phyloP scores from a whole-genome alignment of 2,113 vertebrate species.

The Pimephales promelas region DNA sequence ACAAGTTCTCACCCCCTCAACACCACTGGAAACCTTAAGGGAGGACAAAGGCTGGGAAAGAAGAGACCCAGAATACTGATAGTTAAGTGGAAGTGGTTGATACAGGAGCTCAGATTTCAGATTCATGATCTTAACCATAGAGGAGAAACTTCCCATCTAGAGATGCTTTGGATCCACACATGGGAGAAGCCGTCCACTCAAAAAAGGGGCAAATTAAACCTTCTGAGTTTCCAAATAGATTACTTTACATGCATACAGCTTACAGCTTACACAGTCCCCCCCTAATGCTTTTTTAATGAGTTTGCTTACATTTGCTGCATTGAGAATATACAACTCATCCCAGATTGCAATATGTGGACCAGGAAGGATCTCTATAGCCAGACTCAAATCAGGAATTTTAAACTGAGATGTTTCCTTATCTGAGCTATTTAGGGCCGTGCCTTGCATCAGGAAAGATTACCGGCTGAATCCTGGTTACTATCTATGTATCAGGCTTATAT shows the following conservation, averaged over 20 bases:
- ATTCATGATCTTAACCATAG: constrained; percentile 7
- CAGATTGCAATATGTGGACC: background rate
- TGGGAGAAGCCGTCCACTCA: background rate
- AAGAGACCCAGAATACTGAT: background rate
- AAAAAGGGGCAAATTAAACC: background rate
- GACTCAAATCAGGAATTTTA: constrained; percentile 21
- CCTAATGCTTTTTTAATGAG: constrained; percentile 11
- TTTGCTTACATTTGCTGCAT: constrained; percentile 25
- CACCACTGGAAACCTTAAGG: constrained; percentile 9
- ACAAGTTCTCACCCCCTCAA: constrained; percentile 32
- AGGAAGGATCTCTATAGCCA: background rate
- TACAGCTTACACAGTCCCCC: constrained; percentile 28
- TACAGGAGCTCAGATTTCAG: constrained; percentile 26
- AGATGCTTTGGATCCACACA: background rate
- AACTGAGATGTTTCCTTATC: constrained; percentile 20
- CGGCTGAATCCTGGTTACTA: constrained; percentile 18
- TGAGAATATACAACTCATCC: constrained; percentile 33
- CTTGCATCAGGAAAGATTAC: constrained; percentile 26
- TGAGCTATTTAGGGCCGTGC: constrained; percentile 33
- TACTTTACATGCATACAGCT: constrained; percentile 23
- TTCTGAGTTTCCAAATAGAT: constrained; percentile 17
- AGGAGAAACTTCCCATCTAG: background rate
- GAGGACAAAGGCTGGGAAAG: constrained; percentile 29
- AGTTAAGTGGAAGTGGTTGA: constrained; percentile 16
- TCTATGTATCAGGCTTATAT: constrained; percentile 22